phyloP scores from a whole-genome alignment of 2,113 vertebrate genomes.

The Pseudorhombus dupliciocellatus region DNA sequence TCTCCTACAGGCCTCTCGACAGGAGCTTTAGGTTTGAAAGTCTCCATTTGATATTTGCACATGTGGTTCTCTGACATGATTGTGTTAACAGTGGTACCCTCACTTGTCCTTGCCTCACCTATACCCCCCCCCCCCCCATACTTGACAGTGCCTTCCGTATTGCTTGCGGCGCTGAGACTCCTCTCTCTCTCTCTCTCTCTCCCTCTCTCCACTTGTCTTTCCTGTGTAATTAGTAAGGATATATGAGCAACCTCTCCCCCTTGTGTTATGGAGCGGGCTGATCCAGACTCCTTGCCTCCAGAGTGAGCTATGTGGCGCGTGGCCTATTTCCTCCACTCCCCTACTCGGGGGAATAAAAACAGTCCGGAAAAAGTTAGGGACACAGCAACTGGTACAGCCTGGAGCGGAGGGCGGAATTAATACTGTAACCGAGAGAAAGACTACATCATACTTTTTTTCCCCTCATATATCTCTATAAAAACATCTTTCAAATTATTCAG shows the following conservation, averaged over 20 bases:
- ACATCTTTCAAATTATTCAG: constrained; percentile 10
- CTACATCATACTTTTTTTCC: constrained; percentile 12
- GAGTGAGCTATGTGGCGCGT: constrained; percentile 59
- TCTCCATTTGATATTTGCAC: not conserved
- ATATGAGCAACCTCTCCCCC: constrained; percentile 48
- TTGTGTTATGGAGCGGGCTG: constrained; percentile 46
- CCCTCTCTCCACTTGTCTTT: constrained; percentile 20
- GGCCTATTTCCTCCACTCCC: constrained; percentile 70
- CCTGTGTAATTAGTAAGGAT: constrained; percentile 63
- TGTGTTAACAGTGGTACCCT: not conserved
- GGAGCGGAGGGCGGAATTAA: constrained; percentile 47
- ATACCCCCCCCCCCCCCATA: constrained; percentile 13
- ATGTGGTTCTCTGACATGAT: not conserved
- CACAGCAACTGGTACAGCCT: constrained; percentile 53
- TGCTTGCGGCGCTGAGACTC: not conserved
- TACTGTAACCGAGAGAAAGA: constrained; percentile 21
- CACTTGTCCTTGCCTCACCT: constrained; percentile 31
- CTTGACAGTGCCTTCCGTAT: constrained; percentile 25
- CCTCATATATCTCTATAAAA: constrained; percentile 15
- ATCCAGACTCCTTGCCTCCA: constrained; percentile 57
- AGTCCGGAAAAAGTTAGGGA: constrained; percentile 59
- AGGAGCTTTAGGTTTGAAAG: constrained; percentile 5
- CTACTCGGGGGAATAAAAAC: constrained; percentile 49
- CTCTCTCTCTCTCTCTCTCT: not conserved
- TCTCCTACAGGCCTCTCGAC: not conserved